Evolutionary conservation across 30 jellyfish, hydroid and myxozoan species (phyloP).

Genomic region (Aurelia sp.): DNA sequence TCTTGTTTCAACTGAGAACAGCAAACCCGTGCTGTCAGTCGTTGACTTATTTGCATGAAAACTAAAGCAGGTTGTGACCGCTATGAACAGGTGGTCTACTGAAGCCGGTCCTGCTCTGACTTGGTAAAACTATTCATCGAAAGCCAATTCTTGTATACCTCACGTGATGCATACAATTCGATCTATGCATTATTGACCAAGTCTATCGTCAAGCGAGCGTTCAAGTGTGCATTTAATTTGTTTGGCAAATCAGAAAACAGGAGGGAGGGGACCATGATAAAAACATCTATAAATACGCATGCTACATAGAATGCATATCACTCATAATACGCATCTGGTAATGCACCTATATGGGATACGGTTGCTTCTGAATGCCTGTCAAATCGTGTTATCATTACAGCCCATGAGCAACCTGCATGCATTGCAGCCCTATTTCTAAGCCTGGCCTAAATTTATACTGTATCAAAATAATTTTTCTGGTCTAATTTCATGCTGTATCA

Average conservation of each 20-base stretch:
- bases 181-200: slow-evolving; percentile 2
- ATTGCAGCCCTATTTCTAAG: too few relatives aligned
- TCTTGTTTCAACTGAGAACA: background rate
- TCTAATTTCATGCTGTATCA: too few relatives aligned
- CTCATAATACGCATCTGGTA: too few relatives aligned
- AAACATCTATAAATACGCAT: background rate
- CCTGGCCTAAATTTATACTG: too few relatives aligned
- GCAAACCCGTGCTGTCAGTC: background rate
- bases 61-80: slow-evolving; percentile 47
- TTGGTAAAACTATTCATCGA: slow-evolving; percentile 47
- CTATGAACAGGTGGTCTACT: slow-evolving; percentile 52
- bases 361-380: too few relatives aligned
- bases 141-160: slow-evolving; percentile 9
- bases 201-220: background rate
- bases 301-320: background rate
- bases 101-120: slow-evolving; percentile 19
- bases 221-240: background rate
- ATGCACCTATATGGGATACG: too few relatives aligned
- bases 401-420: too few relatives aligned
- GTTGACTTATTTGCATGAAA: slow-evolving; percentile 26
- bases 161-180: slow-evolving; percentile 9
- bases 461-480: too few relatives aligned
- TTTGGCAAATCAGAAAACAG: too few relatives aligned
- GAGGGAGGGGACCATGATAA: background rate
- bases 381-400: too few relatives aligned